phyloP scores from a whole-genome alignment of 2,113 vertebrate genomes.

The Danionella cerebrum region DNA sequence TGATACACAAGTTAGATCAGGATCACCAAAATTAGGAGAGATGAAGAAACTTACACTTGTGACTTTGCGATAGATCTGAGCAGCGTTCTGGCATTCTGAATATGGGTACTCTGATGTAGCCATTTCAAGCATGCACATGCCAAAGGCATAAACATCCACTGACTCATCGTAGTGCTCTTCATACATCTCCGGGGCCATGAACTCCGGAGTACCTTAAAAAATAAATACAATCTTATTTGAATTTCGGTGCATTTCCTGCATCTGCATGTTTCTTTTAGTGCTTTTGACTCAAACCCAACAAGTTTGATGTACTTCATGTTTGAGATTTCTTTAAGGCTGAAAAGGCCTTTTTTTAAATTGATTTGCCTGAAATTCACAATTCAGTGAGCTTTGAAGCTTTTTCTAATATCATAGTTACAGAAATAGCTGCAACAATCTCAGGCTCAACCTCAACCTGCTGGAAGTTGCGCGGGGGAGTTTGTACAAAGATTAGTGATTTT shows the following conservation, averaged over 20 bases:
- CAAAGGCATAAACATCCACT: conserved; percentile 89
- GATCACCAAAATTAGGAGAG: background rate
- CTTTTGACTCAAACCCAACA: too few species aligned
- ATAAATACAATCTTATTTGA: conserved; percentile 5
- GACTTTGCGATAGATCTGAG: conserved; percentile 93
- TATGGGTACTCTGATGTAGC: conserved; percentile 91
- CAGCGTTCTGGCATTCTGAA: conserved; percentile 89
- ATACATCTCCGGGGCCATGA: conserved; percentile 95
- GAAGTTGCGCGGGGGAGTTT: too few species aligned
- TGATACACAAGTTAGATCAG: background rate
- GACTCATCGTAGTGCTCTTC: conserved; percentile 92
- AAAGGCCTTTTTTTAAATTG: background rate
- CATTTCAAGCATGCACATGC: conserved; percentile 96
- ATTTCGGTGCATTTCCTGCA: background rate
- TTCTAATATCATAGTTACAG: background rate
- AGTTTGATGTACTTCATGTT: too few species aligned
- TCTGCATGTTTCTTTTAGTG: background rate
- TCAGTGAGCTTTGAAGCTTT: background rate
- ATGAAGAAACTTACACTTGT: conserved; percentile 77
- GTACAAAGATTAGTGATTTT: too few species aligned
- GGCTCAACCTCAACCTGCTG: too few species aligned
- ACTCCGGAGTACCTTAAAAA: conserved; percentile 83
- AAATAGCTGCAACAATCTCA: too few species aligned
- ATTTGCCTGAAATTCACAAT: background rate
- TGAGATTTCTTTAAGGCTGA: background rate